Conservation (phyloP, 2,113 vertebrate species). For the Upupa epops region DNA sequence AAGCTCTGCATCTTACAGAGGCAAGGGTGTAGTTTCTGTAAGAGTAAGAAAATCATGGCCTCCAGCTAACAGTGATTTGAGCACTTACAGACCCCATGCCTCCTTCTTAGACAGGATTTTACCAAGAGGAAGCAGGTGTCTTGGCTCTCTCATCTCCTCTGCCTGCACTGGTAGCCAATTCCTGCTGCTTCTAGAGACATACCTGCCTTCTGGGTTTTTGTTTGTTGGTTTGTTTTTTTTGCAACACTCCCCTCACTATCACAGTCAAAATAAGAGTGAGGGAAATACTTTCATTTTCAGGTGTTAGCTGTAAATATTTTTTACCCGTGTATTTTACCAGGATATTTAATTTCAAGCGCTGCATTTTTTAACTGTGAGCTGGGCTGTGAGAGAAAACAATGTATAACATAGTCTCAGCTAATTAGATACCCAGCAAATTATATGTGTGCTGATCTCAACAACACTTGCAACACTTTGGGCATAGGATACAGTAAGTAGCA, state of each 20-base stretch:
- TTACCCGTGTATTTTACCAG: background rate
- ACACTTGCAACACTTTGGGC: background rate
- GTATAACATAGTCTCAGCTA: background rate
- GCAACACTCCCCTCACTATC: background rate
- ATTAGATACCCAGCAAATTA: background rate
- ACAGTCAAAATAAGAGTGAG: background rate
- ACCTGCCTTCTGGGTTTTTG: background rate
- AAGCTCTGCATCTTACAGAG: background rate
- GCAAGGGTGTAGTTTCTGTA: rapidly evolving
- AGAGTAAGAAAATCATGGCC: background rate
- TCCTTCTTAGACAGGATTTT: background rate
- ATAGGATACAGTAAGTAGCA: background rate
- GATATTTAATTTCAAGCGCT: background rate
- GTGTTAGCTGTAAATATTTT: background rate
- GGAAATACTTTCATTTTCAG: background rate
- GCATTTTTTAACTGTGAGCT: background rate
- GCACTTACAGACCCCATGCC: background rate
- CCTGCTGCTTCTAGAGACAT: background rate
- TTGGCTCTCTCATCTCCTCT: background rate
- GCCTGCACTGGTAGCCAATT: background rate
- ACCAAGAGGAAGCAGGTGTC: background rate
- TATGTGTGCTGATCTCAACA: background rate
- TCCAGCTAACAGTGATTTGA: background rate
- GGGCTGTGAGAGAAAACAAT: background rate
- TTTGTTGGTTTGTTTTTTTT: background rate